Conservation (phyloP, 2,797 vertebrate genomes). For the Zalophus californianus region DNA sequence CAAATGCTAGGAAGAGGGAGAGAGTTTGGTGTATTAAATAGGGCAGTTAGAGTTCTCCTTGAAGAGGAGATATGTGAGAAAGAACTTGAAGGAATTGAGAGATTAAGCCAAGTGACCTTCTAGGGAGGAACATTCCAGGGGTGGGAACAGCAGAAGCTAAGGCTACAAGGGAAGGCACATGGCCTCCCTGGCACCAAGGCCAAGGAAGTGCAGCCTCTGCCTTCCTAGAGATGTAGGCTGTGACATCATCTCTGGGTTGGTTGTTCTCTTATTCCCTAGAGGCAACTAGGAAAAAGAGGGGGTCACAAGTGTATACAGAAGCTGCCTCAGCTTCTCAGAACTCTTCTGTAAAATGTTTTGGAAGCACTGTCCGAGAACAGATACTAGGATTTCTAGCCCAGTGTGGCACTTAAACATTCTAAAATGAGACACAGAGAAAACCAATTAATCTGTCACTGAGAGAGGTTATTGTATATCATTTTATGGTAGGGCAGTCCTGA, state of each 20-base stretch:
- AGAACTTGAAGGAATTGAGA: neutral
- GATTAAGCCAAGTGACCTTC: neutral
- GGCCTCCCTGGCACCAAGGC: no score
- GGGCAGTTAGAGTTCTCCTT: neutral
- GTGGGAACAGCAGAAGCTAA: neutral
- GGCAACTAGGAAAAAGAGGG: neutral
- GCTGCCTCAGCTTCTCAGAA: neutral
- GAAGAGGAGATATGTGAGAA: neutral
- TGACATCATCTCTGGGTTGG: neutral
- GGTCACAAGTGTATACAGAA: neutral
- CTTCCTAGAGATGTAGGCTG: neutral
- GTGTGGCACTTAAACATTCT: neutral
- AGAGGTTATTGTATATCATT: neutral
- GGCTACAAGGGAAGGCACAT: neutral
- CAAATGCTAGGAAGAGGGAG: neutral
- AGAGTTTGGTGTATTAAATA: neutral
- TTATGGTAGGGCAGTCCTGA: neutral
- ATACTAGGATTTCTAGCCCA: neutral
- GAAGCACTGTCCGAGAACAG: neutral
- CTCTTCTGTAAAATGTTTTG: neutral
- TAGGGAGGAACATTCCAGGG: neutral
- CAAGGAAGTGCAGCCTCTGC: neutral
- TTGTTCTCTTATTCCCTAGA: no score
- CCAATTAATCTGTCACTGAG: neutral
- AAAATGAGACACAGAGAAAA: conserved; percentile 31